These are phyloP conservation scores for Zygaena filipendulae DNA, from an alignment of 2,888 invertebrate genomes.

Conservation along the genomic window DNA sequence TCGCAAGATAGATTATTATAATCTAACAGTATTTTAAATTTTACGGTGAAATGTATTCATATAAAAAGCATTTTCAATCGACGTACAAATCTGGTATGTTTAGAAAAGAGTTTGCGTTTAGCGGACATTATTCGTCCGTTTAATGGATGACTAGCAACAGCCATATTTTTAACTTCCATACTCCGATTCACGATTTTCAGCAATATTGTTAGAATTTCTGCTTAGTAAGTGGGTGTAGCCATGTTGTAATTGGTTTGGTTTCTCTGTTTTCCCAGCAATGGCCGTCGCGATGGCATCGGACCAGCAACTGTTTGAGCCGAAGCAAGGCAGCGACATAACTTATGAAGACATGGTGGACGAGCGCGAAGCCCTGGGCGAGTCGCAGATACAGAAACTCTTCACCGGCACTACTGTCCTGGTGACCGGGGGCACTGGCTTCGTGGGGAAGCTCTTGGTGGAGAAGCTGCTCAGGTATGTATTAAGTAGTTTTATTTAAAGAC, in stretches of 20 bases:
- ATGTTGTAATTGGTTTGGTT: not conserved
- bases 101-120: not conserved
- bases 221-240: not conserved
- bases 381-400: slow-evolving; percentile 48
- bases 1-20: too few species aligned
- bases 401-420: slow-evolving; percentile 72
- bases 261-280: slow-evolving; percentile 20
- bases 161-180: too few species aligned
- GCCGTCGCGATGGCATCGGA: slow-evolving; percentile 16
- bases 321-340: slow-evolving; percentile 58
- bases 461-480: slow-evolving; percentile 79
- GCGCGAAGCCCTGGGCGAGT: slow-evolving; percentile 29
- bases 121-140: too few species aligned
- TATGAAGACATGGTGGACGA: slow-evolving; percentile 52
- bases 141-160: too few species aligned
- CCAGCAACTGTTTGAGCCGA: slow-evolving; percentile 20
- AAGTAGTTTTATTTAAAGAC: not conserved
- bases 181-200: too few species aligned
- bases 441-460: slow-evolving; percentile 94
- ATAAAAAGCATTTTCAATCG: too few species aligned
- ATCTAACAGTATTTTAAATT: too few species aligned
- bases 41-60: too few species aligned
- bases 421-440: slow-evolving; percentile 94
- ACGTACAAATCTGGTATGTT: too few species aligned
- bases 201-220: too few species aligned